Evolutionary conservation across 2,113 vertebrate species (phyloP).

Genomic region (Pygoscelis adeliae): DNA sequence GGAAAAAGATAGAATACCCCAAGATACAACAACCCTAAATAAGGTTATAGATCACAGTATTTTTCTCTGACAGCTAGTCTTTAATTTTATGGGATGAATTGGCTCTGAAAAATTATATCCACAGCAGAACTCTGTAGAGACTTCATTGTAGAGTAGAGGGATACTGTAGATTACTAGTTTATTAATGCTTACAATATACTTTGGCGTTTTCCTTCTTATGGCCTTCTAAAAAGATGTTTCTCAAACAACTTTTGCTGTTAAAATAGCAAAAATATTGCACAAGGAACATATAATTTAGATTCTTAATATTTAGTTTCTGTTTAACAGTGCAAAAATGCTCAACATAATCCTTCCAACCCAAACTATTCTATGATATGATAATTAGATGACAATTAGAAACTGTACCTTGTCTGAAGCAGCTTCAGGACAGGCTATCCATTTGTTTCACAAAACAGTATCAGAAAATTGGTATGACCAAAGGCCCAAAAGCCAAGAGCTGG

Average conservation of each 20-base stretch:
- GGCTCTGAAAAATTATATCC: neutral
- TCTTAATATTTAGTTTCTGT: neutral
- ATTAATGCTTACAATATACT: constrained; percentile 12
- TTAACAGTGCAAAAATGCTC: neutral
- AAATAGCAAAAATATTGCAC: neutral
- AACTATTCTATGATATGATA: too few relatives aligned
- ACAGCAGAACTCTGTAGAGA: neutral
- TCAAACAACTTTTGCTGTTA: neutral
- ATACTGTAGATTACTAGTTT: constrained; percentile 17
- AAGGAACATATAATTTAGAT: neutral
- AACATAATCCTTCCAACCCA: neutral
- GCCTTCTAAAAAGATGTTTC: neutral
- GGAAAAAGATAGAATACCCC: neutral
- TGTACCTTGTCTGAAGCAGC: neutral
- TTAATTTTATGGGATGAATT: neutral
- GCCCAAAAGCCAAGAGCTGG: neutral
- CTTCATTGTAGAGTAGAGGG: neutral
- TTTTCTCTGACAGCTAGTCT: neutral
- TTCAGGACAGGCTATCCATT: neutral
- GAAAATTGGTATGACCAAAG: neutral
- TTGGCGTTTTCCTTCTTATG: neutral
- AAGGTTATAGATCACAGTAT: neutral
- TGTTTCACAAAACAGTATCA: neutral
- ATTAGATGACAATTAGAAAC: neutral
- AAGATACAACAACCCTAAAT: neutral